phyloP scores from a whole-genome alignment of 1,140 invertebrate genomes.

The Hesperophylax magnus region DNA sequence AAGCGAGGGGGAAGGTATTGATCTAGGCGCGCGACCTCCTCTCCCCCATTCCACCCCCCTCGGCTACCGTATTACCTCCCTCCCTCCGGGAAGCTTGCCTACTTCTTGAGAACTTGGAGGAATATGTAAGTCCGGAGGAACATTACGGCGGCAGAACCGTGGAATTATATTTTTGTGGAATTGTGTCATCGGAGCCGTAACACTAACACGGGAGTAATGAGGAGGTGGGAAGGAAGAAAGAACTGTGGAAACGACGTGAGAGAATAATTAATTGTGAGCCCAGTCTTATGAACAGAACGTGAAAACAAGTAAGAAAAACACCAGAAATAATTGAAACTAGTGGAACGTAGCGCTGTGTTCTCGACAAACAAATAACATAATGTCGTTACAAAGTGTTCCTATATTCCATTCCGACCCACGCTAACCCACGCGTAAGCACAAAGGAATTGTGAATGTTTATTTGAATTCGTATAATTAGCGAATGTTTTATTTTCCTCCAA shows the following conservation, averaged over 20 bases:
- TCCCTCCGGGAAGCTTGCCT: not conserved
- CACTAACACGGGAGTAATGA: slow-evolving; percentile 3
- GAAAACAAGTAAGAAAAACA: not conserved
- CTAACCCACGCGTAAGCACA: too few species aligned
- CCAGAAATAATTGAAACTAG: not conserved
- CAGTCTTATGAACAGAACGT: not conserved
- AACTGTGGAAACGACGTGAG: slow-evolving; percentile 10
- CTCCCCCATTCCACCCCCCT: not conserved
- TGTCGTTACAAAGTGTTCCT: too few species aligned
- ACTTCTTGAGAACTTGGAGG: not conserved
- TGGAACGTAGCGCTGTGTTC: too few species aligned
- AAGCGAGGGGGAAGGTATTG: slow-evolving; percentile 67
- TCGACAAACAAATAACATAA: too few species aligned
- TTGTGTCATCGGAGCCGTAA: not conserved
- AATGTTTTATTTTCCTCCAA: too few species aligned
- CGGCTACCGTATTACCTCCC: not conserved
- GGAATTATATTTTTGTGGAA: slow-evolving; percentile 15
- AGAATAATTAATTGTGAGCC: slow-evolving; percentile 2
- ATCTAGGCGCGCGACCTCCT: slow-evolving; percentile 63
- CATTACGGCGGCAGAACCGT: not conserved
- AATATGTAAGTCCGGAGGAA: slow-evolving; percentile 25
- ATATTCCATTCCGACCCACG: too few species aligned
- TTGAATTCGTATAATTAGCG: too few species aligned
- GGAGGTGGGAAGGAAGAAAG: not conserved
- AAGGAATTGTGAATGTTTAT: too few species aligned